phyloP scores from a whole-genome alignment of 2,888 invertebrate species.

The Apamea monoglypha region DNA sequence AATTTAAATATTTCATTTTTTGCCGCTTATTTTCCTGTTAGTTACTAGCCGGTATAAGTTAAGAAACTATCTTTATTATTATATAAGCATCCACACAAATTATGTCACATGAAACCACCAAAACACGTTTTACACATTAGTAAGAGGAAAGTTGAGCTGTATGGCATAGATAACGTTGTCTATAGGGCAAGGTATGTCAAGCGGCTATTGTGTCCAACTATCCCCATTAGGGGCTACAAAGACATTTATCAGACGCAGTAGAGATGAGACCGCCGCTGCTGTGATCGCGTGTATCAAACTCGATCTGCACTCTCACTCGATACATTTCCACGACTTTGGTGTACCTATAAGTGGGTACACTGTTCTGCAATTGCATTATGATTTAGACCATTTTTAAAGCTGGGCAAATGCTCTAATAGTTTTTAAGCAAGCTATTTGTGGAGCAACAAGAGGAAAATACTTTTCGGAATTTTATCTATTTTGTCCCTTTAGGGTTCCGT shows the following conservation, averaged over 20 bases:
- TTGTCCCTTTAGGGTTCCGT: neutral
- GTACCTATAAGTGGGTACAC: neutral
- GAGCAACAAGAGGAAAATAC: neutral
- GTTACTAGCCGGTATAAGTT: too few species aligned
- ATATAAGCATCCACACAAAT: neutral
- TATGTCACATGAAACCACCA: neutral
- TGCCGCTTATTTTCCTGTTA: too few species aligned
- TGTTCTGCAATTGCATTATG: neutral
- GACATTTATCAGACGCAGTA: slow-evolving; percentile 37
- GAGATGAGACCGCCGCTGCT: slow-evolving; percentile 19
- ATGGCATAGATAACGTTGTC: slow-evolving; percentile 8
- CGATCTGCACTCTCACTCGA: slow-evolving; percentile 3
- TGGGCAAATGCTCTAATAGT: neutral
- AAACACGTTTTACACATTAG: slow-evolving; percentile 23
- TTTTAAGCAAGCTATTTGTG: neutral
- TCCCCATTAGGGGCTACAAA: slow-evolving; percentile 40
- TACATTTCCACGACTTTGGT: neutral
- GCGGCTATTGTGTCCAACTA: slow-evolving; percentile 44
- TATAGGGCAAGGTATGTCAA: slow-evolving; percentile 19
- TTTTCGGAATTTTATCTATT: neutral
- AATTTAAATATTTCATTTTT: too few species aligned
- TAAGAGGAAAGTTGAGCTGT: slow-evolving; percentile 8
- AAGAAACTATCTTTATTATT: neutral
- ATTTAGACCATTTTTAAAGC: neutral
- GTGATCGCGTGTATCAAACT: neutral